A percentile compares a stretch with the other conserved stretches of the same genome.
Evolutionary conservation across 2,888 invertebrate species (phyloP).

Genomic region (Cryptosula pallasiana): DNA sequence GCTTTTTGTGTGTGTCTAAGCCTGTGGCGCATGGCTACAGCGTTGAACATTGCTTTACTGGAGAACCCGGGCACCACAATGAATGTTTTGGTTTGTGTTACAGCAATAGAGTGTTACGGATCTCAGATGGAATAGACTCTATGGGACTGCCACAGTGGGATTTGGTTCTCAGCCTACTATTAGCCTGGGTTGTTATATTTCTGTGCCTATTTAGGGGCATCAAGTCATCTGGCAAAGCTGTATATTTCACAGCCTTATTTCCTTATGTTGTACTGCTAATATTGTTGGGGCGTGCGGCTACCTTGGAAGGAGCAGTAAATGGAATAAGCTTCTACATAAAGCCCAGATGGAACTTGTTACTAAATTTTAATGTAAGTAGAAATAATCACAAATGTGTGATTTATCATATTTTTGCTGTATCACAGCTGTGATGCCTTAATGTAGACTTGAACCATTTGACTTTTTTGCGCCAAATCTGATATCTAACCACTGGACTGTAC

Average conservation of each 20-base stretch:
- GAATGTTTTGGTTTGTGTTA: constrained; percentile 24
- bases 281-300: constrained; percentile 47
- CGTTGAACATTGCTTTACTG: no score
- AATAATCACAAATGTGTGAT: no score
- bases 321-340: constrained; percentile 49
- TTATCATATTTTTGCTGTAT: no score
- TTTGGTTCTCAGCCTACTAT: constrained; percentile 40
- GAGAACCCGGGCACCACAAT: no score
- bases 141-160: constrained; percentile 44
- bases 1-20: no score
- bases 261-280: constrained; percentile 47
- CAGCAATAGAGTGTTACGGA: constrained; percentile 61
- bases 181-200: constrained; percentile 47
- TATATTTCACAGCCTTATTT: constrained; percentile 49
- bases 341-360: constrained; percentile 30
- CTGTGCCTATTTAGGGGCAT: constrained; percentile 47
- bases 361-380: no score
- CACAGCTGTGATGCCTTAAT: no score
- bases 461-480: no score
- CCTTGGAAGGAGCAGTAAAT: constrained; percentile 43
- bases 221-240: constrained; percentile 51
- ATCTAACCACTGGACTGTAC: no score
- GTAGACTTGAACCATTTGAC: no score
- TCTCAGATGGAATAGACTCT: constrained; percentile 61
- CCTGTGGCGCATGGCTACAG: no score